Base-by-base conservation (phyloP, 2,113 vertebrate species). In the Climacteris rufus region DNA sequence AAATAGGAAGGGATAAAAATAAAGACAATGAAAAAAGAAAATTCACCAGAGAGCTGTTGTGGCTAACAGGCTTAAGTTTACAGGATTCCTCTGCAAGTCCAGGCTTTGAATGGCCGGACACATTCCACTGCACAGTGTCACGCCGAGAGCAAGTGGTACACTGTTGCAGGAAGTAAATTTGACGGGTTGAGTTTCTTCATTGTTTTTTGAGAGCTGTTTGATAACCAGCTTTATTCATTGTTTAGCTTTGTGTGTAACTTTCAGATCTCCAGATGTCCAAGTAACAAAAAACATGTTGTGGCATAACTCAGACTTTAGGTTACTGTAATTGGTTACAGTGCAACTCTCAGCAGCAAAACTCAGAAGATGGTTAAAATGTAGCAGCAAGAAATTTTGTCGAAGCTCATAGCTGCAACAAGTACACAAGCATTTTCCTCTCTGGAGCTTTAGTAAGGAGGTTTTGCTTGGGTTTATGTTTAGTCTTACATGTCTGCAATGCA, bases 1-100 rank as follows among this genome's bases (percentile, higher is more conserved):
- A n/a, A 66, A 33, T 1, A 22, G 1, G 0, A 2, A 19, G 7
- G 2, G 10, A 2, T 10, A 22, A 31, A 37, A 47, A 22, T 35
- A 24, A 3, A 9, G 2, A 17, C 50, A 30, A 31, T 14, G 23
- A 60, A 40, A 45, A 14, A 16, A 6, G 8, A 28, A 24, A 71
- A 33, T 14, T 45, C 12, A 13, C 8, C 31, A 33, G 64, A 30
- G 33, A 54, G 10, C 37, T 90, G 22, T 59, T 0, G 0, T 60
- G 27, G 60, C 35, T 53, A 37, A 8, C 4, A 49, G 68, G 24
- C 16, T 84, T 33, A 45, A 13, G 68, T 25, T 77, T 63, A 60
- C 23, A 71, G 33, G 40, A 56, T 68, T 86, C 7, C 13, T 71
- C 23, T 71, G 27, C 19, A 56, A 42, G 52, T 35, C 53, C 11